Evolutionary conservation across 2,113 vertebrate genomes (phyloP).

Genomic region (Aldabrachelys gigantea): DNA sequence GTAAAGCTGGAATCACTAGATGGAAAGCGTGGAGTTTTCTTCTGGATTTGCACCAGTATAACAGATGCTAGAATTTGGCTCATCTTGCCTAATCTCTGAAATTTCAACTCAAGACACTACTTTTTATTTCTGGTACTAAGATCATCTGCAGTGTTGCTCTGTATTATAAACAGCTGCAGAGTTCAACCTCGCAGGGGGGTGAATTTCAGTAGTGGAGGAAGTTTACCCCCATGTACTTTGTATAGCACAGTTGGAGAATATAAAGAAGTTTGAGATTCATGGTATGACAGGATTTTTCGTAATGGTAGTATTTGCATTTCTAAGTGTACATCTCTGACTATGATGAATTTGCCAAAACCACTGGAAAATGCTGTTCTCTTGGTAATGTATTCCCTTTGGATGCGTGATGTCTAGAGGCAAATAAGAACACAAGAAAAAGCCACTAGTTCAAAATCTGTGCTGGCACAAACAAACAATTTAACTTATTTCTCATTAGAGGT

Average conservation of each 20-base stretch:
- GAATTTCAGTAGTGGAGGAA: background rate
- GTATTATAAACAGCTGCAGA: background rate
- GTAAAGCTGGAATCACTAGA: background rate
- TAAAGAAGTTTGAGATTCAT: background rate
- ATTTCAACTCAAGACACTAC: background rate
- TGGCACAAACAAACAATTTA: background rate
- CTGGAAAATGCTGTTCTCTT: background rate
- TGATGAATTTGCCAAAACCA: background rate
- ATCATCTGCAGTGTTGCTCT: rapidly evolving
- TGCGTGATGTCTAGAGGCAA: rapidly evolving
- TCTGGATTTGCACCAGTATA: background rate
- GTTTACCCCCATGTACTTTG: background rate
- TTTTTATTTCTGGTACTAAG: background rate
- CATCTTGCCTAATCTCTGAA: background rate
- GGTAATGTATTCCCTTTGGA: background rate
- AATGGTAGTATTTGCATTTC: no score
- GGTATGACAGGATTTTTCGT: background rate
- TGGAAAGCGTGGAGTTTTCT: background rate
- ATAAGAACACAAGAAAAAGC: background rate
- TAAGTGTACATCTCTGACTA: background rate
- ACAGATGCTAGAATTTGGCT: background rate
- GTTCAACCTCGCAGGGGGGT: background rate
- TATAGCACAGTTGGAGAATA: background rate
- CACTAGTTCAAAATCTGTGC: rapidly evolving
- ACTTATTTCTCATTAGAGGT: background rate